Percentiles rank a stretch among this genome's conserved stretches.
Evolutionary conservation across 2,797 vertebrate species (phyloP).

Genomic region (Muscicapa comitata): DNA sequence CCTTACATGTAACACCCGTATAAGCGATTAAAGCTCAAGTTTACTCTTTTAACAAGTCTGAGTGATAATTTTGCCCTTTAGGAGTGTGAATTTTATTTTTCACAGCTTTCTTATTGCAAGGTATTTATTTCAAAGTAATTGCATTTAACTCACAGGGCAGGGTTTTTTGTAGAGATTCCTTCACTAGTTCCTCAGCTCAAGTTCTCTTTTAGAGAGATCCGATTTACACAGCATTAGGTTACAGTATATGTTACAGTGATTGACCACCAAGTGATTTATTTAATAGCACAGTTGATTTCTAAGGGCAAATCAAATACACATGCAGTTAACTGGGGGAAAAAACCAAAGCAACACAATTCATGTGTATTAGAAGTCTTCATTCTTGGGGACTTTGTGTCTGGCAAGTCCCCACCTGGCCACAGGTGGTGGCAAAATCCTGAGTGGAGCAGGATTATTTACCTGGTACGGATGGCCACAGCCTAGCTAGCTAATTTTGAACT

Average conservation of each 20-base stretch:
- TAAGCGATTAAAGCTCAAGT: conserved; percentile 58
- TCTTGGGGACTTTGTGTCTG: not conserved
- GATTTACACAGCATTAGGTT: conserved; percentile 62
- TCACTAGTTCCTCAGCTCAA: conserved; percentile 12
- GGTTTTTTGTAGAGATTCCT: not conserved
- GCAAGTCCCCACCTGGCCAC: not conserved
- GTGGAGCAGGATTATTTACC: not conserved
- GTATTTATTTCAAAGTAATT: conserved; percentile 53
- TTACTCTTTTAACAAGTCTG: conserved; percentile 71
- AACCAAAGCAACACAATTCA: not conserved
- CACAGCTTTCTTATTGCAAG: conserved; percentile 65
- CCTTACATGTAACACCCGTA: conserved; percentile 60
- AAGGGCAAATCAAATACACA: conserved; percentile 15
- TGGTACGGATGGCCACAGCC: not conserved
- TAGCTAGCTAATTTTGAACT: not conserved
- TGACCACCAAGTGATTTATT: conserved; percentile 55
- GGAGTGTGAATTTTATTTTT: conserved; percentile 74
- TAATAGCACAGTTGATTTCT: conserved; percentile 41
- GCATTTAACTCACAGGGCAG: not conserved
- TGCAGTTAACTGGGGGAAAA: not conserved
- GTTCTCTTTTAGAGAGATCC: conserved; percentile 47
- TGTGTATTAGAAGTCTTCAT: not conserved
- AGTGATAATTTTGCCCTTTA: conserved; percentile 74
- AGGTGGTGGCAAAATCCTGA: not conserved
- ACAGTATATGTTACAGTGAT: conserved; percentile 52